These are phyloP conservation scores for Pipistrellus pipistrellus DNA, from an alignment of 2,797 vertebrate genomes.

Conservation along the genomic window DNA sequence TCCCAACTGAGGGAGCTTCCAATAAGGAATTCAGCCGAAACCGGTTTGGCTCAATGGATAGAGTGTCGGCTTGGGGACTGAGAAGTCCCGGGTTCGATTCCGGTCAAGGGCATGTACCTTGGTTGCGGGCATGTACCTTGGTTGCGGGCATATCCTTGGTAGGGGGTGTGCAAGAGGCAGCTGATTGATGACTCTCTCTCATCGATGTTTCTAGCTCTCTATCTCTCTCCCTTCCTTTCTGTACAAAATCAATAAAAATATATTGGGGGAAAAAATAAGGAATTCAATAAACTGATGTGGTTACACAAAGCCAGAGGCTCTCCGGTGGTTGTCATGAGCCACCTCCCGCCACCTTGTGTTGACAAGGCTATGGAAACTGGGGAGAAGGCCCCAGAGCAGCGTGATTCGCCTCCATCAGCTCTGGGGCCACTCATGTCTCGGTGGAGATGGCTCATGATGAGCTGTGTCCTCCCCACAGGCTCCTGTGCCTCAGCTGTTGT, in stretches of 20 bases:
- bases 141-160: too few species aligned
- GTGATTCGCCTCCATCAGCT: accelerated
- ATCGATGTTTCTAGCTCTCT: too few species aligned
- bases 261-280: too few species aligned
- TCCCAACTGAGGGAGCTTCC: neutral
- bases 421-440: neutral
- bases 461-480: neutral
- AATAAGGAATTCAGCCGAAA: neutral
- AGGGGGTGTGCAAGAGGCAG: too few species aligned
- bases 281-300: neutral
- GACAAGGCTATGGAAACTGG: neutral
- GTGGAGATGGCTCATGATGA: neutral
- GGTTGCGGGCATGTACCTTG: too few species aligned
- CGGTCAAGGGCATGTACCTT: too few species aligned
- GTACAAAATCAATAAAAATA: too few species aligned
- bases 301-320: accelerated
- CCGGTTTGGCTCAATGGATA: too few species aligned
- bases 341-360: neutral
- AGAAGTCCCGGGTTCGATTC: too few species aligned
- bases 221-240: too few species aligned
- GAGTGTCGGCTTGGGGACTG: too few species aligned
- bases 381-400: neutral
- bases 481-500: accelerated
- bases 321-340: neutral
- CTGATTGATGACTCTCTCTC: too few species aligned